Conservation (phyloP, 2,797 vertebrate species). For the Triplophysa yarkandensis region DNA sequence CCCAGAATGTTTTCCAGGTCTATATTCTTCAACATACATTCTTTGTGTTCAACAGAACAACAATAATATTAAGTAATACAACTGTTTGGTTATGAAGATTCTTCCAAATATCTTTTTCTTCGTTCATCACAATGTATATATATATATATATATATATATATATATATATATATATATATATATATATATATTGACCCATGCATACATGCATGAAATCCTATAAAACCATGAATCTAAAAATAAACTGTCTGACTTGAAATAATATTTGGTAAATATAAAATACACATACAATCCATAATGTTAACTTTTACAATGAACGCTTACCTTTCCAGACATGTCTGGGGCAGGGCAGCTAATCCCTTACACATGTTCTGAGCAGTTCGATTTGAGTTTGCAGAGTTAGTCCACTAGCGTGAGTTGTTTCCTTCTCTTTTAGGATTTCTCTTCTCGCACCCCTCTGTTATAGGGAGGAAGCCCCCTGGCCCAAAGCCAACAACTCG, state of each 20-base stretch:
- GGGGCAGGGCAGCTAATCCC: constrained; percentile 89
- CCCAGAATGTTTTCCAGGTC: too few relatives aligned
- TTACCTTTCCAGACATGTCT: constrained; percentile 90
- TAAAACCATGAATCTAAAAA: background rate
- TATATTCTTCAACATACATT: too few relatives aligned
- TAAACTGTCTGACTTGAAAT: background rate
- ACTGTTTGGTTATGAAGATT: too few relatives aligned
- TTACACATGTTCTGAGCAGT: constrained; percentile 84
- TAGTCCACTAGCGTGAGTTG: constrained; percentile 48
- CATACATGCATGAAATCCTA: background rate
- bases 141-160: too few relatives aligned
- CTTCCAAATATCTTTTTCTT: too few relatives aligned
- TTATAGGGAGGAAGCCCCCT: constrained; percentile 74
- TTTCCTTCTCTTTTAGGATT: constrained; percentile 62
- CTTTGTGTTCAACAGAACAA: too few relatives aligned
- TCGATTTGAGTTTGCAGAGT: constrained; percentile 54
- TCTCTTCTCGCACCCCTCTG: constrained; percentile 63
- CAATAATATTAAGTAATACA: too few relatives aligned
- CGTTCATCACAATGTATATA: too few relatives aligned
- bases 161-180: too few relatives aligned
- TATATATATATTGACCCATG: too few relatives aligned
- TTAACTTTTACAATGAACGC: constrained; percentile 49
- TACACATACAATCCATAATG: background rate
- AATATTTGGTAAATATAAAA: background rate
- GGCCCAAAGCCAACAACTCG: constrained; percentile 68